These are phyloP conservation scores for Donacobius atricapilla DNA, from an alignment of 2,113 vertebrate species.

Conservation along the genomic window DNA sequence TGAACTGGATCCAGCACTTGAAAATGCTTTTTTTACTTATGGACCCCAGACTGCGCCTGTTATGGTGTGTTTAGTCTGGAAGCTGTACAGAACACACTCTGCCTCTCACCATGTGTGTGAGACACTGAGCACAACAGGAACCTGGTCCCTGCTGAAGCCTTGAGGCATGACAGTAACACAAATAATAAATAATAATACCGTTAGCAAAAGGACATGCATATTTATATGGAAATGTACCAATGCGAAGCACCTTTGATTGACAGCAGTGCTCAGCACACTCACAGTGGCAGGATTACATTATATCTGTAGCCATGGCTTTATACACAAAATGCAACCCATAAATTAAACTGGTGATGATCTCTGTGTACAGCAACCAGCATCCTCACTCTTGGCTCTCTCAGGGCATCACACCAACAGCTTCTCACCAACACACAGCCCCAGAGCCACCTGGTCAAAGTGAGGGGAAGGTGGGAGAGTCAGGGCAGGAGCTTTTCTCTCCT, in stretches of 20 bases:
- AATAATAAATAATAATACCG: conserved; percentile 32
- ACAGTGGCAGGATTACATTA: not conserved
- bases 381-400: not conserved
- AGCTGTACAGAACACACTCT: not conserved
- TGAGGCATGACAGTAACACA: not conserved
- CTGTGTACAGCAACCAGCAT: not conserved
- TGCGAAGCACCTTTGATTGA: conserved; percentile 21
- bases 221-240: conserved; percentile 18
- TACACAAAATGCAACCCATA: not conserved
- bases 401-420: not conserved
- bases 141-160: not conserved
- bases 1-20: not conserved
- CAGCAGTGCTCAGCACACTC: not conserved
- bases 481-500: not conserved
- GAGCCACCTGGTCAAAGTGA: not conserved
- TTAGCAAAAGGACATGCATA: conserved; percentile 27
- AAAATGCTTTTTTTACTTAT: not conserved
- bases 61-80: not conserved
- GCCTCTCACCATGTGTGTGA: not conserved
- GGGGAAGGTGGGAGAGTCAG: not conserved
- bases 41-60: not conserved
- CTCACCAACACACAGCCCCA: not conserved
- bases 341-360: not conserved
- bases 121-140: not conserved
- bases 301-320: not conserved